Base-by-base conservation (phyloP, 2,888 invertebrate species). In the Pyrochroa serraticornis region DNA sequence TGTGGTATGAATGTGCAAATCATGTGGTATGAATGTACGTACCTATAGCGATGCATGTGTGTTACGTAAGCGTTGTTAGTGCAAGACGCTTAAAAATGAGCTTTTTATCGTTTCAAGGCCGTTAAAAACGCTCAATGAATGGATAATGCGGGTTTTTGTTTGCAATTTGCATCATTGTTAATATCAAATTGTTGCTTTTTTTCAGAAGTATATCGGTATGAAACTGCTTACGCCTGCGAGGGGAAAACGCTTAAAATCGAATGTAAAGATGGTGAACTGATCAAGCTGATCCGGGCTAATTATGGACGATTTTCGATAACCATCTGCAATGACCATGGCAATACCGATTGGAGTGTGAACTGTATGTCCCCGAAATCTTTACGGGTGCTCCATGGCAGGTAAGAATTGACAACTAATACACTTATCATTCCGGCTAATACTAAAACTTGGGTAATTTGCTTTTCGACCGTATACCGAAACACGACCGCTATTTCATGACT, bases 311-410 rank as follows among this genome's bases (percentile, higher is more conserved):
- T 95, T 81, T 95, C 93, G 66, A 93, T 96, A 79, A 93, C 93
- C 74, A 93, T 96, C 78, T 97, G 97, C 84, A 96, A 97, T 81
- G 94, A 95, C 80, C 92, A 94, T 77, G 95, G 95, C 66, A 90
- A 94, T 80, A 93, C 93, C n/a, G 93, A 95, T 73, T 96, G 95
- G 95, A 93, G 94, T 77, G 93, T 96, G 71, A 94, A 95, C 82
- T 97, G 96, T 80, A 94, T 94, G 91, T 93, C 95, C 53, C 89
- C 90, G 44, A 91, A 91, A 76, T 93, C 95, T 63, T 86, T 93
- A 70, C 84, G 92, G 62, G 93, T 95, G 66, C 85, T 97, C 66
- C 92, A 92, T 80, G 90, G 88, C 83, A 93, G 90, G 95, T 95
- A 80, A 80, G 51, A 30, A 47, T 32, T 37, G 36, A 12, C 7